These are phyloP conservation scores for Platyscapa corneri DNA, from an alignment of 1,140 invertebrate species.

Conservation along the genomic window DNA sequence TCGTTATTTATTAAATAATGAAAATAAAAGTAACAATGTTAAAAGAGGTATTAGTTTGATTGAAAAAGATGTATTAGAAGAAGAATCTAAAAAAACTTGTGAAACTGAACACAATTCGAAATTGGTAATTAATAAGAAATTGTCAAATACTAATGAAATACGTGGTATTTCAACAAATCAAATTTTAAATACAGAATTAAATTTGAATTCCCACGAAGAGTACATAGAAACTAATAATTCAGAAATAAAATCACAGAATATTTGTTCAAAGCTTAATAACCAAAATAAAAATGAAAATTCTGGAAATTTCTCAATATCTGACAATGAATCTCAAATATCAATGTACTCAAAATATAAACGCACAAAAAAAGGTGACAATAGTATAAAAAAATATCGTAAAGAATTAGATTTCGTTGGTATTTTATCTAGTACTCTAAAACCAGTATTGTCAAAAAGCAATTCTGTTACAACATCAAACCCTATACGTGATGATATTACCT, in stretches of 20 bases:
- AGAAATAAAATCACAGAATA: too few species aligned
- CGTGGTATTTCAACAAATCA: background rate
- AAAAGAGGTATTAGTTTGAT: slow-evolving; percentile 56
- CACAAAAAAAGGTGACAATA: slow-evolving; percentile 59
- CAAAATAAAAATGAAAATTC: background rate
- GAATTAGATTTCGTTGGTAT: slow-evolving; percentile 28
- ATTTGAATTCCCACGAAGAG: background rate
- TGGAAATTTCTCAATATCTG: background rate
- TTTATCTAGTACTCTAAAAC: background rate
- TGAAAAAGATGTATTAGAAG: slow-evolving; percentile 52
- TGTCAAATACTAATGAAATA: background rate
- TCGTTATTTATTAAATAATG: slow-evolving; percentile 27
- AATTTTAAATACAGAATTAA: background rate
- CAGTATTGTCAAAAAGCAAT: background rate
- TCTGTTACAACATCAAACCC: background rate
- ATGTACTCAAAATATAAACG: slow-evolving; percentile 67
- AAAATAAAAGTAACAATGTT: background rate
- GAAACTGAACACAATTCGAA: background rate
- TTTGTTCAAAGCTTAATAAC: background rate
- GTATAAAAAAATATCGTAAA: slow-evolving; percentile 59
- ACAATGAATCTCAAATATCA: slow-evolving; percentile 56
- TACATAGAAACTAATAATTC: background rate
- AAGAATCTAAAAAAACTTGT: background rate
- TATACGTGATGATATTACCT: slow-evolving; percentile 37
- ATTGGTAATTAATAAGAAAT: background rate